These are phyloP conservation scores for Erynnis tages DNA, from an alignment of 2,888 invertebrate genomes.

Conservation along the genomic window DNA sequence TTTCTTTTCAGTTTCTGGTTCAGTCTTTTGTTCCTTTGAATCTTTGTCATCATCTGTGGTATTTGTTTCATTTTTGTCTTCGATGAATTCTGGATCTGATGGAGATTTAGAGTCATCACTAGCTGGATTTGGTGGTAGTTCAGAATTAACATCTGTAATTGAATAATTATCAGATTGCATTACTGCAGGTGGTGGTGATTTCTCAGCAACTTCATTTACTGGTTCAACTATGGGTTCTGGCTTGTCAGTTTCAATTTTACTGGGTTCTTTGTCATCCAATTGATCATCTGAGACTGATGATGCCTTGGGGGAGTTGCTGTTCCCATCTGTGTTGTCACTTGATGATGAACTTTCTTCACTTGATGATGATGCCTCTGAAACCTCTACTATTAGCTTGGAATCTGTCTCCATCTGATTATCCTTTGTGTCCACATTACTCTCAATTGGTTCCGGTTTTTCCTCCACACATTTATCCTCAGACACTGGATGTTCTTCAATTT, in stretches of 20 bases:
- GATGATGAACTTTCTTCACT: slow-evolving; percentile 75
- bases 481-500: slow-evolving; percentile 40
- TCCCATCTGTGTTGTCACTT: slow-evolving; percentile 72
- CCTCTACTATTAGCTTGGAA: slow-evolving; percentile 46
- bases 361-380: slow-evolving; percentile 62
- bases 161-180: slow-evolving; percentile 65
- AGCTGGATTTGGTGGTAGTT: slow-evolving; percentile 46
- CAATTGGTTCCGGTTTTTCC: slow-evolving; percentile 42
- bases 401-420: slow-evolving; percentile 58
- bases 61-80: slow-evolving; percentile 8
- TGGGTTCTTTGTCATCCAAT: slow-evolving; percentile 53
- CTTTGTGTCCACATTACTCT: slow-evolving; percentile 63
- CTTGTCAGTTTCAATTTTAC: slow-evolving; percentile 40
- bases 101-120: slow-evolving; percentile 31
- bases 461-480: slow-evolving; percentile 33
- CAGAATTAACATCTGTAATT: slow-evolving; percentile 69
- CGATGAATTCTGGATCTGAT: slow-evolving; percentile 29
- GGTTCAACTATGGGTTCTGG: slow-evolving; percentile 30
- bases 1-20: slow-evolving; percentile 32
- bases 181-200: slow-evolving; percentile 40
- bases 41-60: slow-evolving; percentile 23
- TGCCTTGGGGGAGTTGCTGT: slow-evolving; percentile 71
- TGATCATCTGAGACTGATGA: slow-evolving; percentile 51
- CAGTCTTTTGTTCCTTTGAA: slow-evolving; percentile 29
- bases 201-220: slow-evolving; percentile 34